Evolutionary conservation across 2,113 vertebrate species (phyloP), one percentile per base, ranked within the genome.

Genomic region (Neodon shergylaensis): DNA sequence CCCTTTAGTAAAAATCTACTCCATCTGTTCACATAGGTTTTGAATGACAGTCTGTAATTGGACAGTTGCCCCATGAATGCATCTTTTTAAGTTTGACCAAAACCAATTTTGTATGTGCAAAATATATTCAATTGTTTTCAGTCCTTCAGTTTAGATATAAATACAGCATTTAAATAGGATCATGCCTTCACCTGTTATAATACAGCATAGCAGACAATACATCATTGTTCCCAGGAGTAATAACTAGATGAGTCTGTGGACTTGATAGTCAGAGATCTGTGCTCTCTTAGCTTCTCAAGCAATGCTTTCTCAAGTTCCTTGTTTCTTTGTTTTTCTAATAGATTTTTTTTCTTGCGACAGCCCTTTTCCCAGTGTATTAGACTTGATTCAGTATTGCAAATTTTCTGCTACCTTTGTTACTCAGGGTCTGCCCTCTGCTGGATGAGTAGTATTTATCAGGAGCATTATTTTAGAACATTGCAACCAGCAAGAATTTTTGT

Each of bases 381-480:
- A 88, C 31, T 92, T 92, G 47, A 54, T 83, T 96, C 31, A 78
- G 2, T 83, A 88, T 84, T 68, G 5, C 17, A 79, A 21, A 63
- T 85, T 92, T 82, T 65, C 58, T 87, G 44, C 68, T 92, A 44
- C 63, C 21, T 92, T 92, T 94, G 70, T 94, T 88, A 39, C 33
- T 49, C 26, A 78, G 68, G n/a, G 52, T 95, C 47, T 39, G 76
- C 52, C 93, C 73, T 96, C 39, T 10, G 83, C 65, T 14, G 39
- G 66, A 86, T 91, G 72, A 77, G 58, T 88, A 83, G 31, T 88
- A 42, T 58, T 85, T 93, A 22, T 17, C 7, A 72, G 44, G 16
- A 94, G 31, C 12, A 87, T 19, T 86, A 49, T 82, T 91, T 96
- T 93, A 94, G 88, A 86, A n/a, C 63, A 7, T 92, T 68, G 44